These are phyloP conservation scores for Sebastes minor DNA, from an alignment of 2,797 vertebrate genomes.

Conservation along the genomic window DNA sequence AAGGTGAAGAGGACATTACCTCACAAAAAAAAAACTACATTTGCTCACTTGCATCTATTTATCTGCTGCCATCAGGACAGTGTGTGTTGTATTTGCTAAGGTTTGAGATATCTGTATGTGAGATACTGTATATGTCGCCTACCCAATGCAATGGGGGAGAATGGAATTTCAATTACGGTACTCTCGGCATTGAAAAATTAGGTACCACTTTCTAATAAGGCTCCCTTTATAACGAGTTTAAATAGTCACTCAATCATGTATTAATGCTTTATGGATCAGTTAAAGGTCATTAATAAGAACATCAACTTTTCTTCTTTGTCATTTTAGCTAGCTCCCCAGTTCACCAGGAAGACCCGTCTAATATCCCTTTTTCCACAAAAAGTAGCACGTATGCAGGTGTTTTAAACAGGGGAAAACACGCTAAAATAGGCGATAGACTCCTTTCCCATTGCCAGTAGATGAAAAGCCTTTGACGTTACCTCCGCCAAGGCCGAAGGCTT, in stretches of 20 bases:
- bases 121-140: neutral
- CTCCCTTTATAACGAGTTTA: neutral
- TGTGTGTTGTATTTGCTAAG: neutral
- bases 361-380: neutral
- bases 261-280: neutral
- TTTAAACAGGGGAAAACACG: neutral
- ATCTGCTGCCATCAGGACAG: neutral
- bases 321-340: neutral
- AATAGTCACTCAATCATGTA: neutral
- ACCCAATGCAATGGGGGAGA: neutral
- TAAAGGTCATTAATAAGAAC: neutral
- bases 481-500: too few species aligned
- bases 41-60: neutral
- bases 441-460: neutral
- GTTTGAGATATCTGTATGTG: neutral
- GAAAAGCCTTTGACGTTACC: neutral
- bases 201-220: neutral
- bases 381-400: neutral
- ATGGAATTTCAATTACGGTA: neutral
- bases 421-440: neutral
- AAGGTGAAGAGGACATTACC: conserved; percentile 26
- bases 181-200: neutral
- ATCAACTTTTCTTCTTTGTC: neutral
- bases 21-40: neutral
- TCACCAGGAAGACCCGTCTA: neutral